Evolutionary conservation across 1,140 invertebrate species (phyloP).

Genomic region (Neodiprion lecontei): DNA sequence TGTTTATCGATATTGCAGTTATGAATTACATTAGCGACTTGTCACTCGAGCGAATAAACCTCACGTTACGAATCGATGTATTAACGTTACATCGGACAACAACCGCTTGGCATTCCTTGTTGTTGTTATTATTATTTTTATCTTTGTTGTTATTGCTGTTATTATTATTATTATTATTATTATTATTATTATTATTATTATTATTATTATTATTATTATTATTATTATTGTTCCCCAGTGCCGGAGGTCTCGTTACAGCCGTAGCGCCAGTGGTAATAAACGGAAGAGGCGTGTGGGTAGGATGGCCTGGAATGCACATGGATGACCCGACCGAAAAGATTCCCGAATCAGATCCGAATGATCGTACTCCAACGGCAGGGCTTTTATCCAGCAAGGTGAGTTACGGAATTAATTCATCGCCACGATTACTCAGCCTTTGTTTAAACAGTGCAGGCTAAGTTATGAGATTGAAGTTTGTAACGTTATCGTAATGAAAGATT

Average conservation of each 20-base stretch:
- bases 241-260: constrained; percentile 88
- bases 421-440: neutral
- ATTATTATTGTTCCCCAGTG: constrained; percentile 62
- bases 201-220: too few species aligned
- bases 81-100: too few species aligned
- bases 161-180: too few species aligned
- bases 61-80: too few species aligned
- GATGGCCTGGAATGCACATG: constrained; percentile 86
- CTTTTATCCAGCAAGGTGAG: constrained; percentile 80
- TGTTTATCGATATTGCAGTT: too few species aligned
- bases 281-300: constrained; percentile 86
- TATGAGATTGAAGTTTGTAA: neutral
- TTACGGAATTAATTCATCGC: constrained; percentile 12
- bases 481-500: neutral
- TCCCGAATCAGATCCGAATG: constrained; percentile 84
- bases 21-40: too few species aligned
- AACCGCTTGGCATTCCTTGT: too few species aligned
- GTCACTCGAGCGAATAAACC: too few species aligned
- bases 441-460: neutral
- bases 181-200: too few species aligned
- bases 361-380: constrained; percentile 84
- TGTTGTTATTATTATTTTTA: too few species aligned
- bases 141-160: too few species aligned
- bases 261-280: constrained; percentile 88
- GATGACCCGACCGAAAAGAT: constrained; percentile 77